Evolutionary conservation across 2,113 vertebrate genomes (phyloP), one percentile per base, ranked within the genome.

Genomic region (Labeo catla): DNA sequence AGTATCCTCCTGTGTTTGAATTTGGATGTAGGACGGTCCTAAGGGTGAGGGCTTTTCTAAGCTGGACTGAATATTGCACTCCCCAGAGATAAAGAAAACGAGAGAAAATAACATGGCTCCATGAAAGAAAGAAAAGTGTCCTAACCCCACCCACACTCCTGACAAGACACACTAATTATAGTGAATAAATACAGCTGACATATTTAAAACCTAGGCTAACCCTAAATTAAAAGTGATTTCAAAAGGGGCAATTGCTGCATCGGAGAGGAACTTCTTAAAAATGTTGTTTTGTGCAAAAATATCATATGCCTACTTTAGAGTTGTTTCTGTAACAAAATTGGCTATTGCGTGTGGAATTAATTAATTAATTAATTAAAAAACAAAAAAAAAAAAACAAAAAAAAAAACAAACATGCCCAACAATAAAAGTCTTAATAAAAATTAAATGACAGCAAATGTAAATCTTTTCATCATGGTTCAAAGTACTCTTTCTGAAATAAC

Each of bases 1-100:
- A 16, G 81, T 84, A 76, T 90, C 86, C 83, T 86, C 84, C 65
- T 82, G 77, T 88, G 21, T 43, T 72, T 72, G 84, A 76, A 59
- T 63, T 54, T 86, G 76, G 81, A 70, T 89, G 81, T 88, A 74
- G 68, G 89, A 91, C 90, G 89, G 86, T 92, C 90, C 90, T 91
- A 91, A 91, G 87, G 89, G 89, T 91, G 91, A 90, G 86, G 88
- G 87, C 88, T 89, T 92, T 90, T 93, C 90, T 90, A 92, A 95
- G 89, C 91, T 94, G 93, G 92, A 94, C 91, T 90, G 87, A 93
- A 93, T 95, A 95, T 95, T 95, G 94, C 95, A 95, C 94, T 95
- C 93, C 92, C 93, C 92, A 91, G 89, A 90, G 90, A 90, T 89
- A 72, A 59, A 68, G 73, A 89, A 85, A 86, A 72, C 15, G 43